phyloP scores from a whole-genome alignment of 2,797 vertebrate genomes.

The Manis javanica region DNA sequence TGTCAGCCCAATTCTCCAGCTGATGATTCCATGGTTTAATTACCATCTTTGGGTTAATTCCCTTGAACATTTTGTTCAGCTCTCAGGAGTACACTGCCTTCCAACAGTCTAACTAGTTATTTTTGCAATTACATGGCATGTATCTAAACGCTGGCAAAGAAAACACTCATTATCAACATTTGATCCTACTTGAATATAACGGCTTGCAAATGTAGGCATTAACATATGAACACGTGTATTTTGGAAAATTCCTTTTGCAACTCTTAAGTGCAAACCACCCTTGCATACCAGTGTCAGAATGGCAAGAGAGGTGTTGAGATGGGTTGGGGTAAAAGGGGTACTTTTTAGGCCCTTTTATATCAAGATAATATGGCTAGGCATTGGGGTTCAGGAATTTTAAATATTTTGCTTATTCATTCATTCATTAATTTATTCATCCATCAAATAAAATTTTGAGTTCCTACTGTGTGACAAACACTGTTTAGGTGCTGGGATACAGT shows the following conservation, averaged over 20 bases:
- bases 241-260: conserved; percentile 54
- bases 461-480: background rate
- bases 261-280: conserved; percentile 9
- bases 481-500: background rate
- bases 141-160: conserved; percentile 74
- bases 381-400: background rate
- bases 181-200: conserved; percentile 67
- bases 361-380: background rate
- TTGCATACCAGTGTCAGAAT: conserved; percentile 34
- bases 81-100: conserved; percentile 65
- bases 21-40: conserved; percentile 71
- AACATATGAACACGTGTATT: conserved; percentile 43
- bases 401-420: background rate
- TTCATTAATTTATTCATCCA: conserved; percentile 35
- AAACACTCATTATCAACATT: conserved; percentile 79
- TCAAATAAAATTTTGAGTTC: conserved; percentile 23
- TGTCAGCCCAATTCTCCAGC: conserved; percentile 40
- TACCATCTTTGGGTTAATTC: conserved; percentile 71
- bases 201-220: conserved; percentile 61
- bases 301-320: background rate
- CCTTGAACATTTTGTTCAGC: conserved; percentile 71
- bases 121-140: conserved; percentile 78
- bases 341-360: conserved; percentile 40
- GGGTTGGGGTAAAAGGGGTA: background rate
- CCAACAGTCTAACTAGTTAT: conserved; percentile 74